phyloP scores from a whole-genome alignment of 2,113 vertebrate species.

The Xiphorhynchus elegans region DNA sequence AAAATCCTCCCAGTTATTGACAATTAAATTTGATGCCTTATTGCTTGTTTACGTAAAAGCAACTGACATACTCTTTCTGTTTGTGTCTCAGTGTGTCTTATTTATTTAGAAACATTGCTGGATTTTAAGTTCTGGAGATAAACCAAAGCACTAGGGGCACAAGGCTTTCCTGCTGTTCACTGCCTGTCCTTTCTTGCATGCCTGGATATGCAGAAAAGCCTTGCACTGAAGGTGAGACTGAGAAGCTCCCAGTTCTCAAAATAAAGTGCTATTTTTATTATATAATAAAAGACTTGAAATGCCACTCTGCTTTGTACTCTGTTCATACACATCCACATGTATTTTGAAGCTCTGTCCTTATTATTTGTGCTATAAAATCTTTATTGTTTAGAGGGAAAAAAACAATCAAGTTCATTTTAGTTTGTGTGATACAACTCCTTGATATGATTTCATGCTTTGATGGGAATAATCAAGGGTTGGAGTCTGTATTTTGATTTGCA shows the following conservation, averaged over 20 bases:
- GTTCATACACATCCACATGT: background rate
- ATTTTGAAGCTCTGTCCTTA: background rate
- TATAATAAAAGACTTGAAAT: background rate
- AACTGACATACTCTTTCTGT: background rate
- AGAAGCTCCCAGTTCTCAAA: background rate
- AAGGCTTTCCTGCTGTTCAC: background rate
- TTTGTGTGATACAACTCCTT: slow-evolving; percentile 21
- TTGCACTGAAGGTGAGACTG: background rate
- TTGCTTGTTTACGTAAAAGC: background rate
- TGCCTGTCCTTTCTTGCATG: background rate
- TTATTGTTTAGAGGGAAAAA: background rate
- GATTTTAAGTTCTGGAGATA: background rate
- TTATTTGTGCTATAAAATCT: slow-evolving; percentile 4
- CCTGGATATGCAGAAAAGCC: background rate
- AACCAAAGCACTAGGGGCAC: background rate
- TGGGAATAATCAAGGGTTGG: slow-evolving; percentile 28
- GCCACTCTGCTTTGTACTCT: background rate
- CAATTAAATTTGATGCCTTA: background rate
- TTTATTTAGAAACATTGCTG: background rate
- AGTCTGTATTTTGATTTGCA: slow-evolving; percentile 39
- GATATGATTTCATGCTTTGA: slow-evolving; percentile 30
- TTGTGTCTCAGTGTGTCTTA: background rate
- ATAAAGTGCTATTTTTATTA: background rate
- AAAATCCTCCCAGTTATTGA: background rate
- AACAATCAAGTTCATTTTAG: background rate